A percentile compares a stretch with the other conserved stretches of the same genome.
Conservation (phyloP, 1,140 invertebrate species). For the Camponotus floridanus region DNA sequence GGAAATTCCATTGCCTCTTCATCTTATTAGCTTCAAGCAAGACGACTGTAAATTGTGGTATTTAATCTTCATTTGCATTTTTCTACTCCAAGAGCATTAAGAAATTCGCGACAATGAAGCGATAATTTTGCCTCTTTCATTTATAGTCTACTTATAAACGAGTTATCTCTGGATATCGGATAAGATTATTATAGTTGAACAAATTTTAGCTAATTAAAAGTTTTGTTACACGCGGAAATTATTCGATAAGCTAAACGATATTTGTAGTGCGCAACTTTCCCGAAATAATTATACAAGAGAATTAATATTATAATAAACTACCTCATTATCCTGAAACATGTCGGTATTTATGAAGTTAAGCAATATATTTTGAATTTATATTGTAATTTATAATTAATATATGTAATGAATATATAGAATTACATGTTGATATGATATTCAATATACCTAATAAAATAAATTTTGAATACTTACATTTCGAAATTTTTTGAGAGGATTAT, state of each 20-base stretch:
- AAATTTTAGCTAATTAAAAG: slow-evolving; percentile 41
- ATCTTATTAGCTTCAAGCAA: slow-evolving; percentile 34
- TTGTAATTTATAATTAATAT: slow-evolving; percentile 24
- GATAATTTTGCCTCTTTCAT: slow-evolving; percentile 10
- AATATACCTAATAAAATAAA: background rate
- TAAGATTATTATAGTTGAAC: slow-evolving; percentile 20
- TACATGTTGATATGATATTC: background rate
- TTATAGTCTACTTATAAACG: background rate
- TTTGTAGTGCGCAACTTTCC: slow-evolving; percentile 22
- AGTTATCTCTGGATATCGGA: slow-evolving; percentile 15
- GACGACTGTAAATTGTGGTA: slow-evolving; percentile 28
- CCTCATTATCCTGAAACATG: slow-evolving; percentile 9
- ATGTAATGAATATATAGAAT: background rate
- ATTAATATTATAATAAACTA: slow-evolving; percentile 51
- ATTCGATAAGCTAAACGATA: slow-evolving; percentile 28
- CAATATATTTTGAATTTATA: slow-evolving; percentile 33
- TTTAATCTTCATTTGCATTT: slow-evolving; percentile 48
- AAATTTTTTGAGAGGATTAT: too few species aligned
- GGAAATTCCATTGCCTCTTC: slow-evolving; percentile 40
- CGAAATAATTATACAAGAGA: slow-evolving; percentile 19
- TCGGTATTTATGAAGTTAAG: slow-evolving; percentile 11
- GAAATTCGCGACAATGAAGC: background rate
- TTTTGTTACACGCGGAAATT: slow-evolving; percentile 24
- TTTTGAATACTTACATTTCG: background rate
- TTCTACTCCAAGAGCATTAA: background rate